Evolutionary conservation across 1,140 invertebrate species (phyloP).

Genomic region (Gryllus bimaculatus): DNA sequence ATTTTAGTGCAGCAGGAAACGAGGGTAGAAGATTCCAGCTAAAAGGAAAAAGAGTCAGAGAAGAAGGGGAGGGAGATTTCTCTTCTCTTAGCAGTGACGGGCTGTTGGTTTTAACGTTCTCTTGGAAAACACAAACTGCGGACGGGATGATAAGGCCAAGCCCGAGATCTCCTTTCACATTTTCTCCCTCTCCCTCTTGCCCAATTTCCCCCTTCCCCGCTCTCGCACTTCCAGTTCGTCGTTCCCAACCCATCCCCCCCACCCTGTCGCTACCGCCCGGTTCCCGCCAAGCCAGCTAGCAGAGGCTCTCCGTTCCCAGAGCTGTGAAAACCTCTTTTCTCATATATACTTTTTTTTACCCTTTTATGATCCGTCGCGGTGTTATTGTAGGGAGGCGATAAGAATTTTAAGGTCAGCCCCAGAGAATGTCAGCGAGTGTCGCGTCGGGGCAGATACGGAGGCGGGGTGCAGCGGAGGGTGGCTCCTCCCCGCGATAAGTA

Average conservation of each 20-base stretch:
- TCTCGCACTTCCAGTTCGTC: not conserved
- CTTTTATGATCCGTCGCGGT: not conserved
- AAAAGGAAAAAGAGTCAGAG: not conserved
- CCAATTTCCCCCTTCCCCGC: not conserved
- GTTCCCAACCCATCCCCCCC: not conserved
- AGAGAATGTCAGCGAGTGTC: not conserved
- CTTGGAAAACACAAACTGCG: not conserved
- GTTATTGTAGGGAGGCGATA: not conserved
- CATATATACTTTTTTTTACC: not conserved
- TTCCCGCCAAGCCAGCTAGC: not conserved
- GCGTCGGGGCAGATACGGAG: not conserved
- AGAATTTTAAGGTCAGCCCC: not conserved
- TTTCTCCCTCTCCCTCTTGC: not conserved
- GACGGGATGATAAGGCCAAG: not conserved
- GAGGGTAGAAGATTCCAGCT: not conserved
- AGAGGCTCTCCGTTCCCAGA: not conserved
- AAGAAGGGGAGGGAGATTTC: not conserved
- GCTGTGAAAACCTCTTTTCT: not conserved
- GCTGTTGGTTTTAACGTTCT: constrained; percentile 4
- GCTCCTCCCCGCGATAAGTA: not conserved
- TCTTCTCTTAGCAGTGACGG: not conserved
- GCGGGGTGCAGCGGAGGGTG: no score
- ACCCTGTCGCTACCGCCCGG: not conserved
- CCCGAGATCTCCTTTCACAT: not conserved
- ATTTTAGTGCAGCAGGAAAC: not conserved